These are phyloP conservation scores for Amblyjoppa proteus DNA, from an alignment of 2,888 invertebrate genomes.

Conservation along the genomic window DNA sequence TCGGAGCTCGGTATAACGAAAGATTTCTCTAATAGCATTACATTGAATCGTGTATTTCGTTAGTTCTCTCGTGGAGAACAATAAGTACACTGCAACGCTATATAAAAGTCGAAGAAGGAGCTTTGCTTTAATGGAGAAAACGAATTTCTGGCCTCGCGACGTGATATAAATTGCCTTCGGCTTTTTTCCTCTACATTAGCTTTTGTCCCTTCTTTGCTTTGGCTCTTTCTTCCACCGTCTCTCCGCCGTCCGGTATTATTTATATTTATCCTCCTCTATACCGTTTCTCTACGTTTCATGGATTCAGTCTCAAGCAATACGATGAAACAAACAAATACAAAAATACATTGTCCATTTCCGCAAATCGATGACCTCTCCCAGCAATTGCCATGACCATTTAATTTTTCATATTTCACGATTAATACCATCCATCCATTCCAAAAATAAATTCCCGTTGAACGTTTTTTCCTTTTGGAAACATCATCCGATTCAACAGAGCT, in stretches of 20 bases:
- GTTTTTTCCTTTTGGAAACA: neutral
- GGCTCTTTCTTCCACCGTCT: constrained; percentile 13
- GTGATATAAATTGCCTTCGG: constrained; percentile 63
- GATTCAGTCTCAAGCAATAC: constrained; percentile 17
- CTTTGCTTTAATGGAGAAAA: constrained; percentile 60
- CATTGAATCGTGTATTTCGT: neutral
- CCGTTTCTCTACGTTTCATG: constrained; percentile 40
- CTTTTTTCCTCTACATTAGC: constrained; percentile 64
- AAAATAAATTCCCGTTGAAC: neutral
- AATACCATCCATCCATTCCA: neutral
- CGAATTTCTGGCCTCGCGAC: constrained; percentile 62
- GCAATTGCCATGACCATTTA: neutral
- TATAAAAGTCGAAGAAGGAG: constrained; percentile 46
- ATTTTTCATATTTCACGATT: neutral
- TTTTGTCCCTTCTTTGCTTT: constrained; percentile 4
- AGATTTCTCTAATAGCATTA: neutral
- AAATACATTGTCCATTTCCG: neutral
- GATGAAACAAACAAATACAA: neutral
- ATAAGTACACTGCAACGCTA: neutral
- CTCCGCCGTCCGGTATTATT: constrained; percentile 47
- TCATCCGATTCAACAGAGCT: neutral
- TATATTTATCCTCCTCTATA: constrained; percentile 53
- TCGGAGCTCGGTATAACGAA: neutral
- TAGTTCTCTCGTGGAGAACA: neutral
- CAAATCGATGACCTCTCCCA: neutral